Conservation (phyloP, 2,888 invertebrate genomes). For the Agrochola macilenta region DNA sequence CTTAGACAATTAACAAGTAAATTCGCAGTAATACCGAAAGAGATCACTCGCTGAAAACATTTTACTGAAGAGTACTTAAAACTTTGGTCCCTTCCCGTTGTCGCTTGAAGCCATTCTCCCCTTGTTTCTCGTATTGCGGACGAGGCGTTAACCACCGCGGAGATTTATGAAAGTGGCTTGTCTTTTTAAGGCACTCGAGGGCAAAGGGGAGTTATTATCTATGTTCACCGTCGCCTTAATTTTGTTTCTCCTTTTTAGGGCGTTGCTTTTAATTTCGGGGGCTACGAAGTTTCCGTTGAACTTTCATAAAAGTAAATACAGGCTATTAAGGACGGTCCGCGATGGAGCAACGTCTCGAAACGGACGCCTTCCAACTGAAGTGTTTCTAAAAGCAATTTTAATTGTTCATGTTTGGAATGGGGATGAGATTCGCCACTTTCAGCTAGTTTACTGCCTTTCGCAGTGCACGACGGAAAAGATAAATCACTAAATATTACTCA, state of each 20-base stretch:
- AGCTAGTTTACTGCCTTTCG: slow-evolving; percentile 60
- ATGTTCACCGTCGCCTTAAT: slow-evolving; percentile 79
- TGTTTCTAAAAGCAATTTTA: slow-evolving; percentile 71
- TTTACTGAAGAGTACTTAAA: slow-evolving; percentile 84
- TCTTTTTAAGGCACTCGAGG: slow-evolving; percentile 81
- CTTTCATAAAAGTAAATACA: slow-evolving; percentile 73
- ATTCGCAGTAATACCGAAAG: slow-evolving; percentile 78
- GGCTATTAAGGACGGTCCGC: slow-evolving; percentile 68
- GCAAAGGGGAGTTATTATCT: slow-evolving; percentile 82
- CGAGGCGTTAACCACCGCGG: slow-evolving; percentile 84
- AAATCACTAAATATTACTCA: slow-evolving; percentile 61
- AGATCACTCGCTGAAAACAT: slow-evolving; percentile 82
- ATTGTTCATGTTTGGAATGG: slow-evolving; percentile 69
- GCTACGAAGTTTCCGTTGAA: slow-evolving; percentile 71
- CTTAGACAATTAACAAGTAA: slow-evolving; percentile 79
- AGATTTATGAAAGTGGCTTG: slow-evolving; percentile 86
- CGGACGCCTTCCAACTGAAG: slow-evolving; percentile 63
- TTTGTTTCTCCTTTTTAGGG: slow-evolving; percentile 77
- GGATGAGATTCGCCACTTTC: slow-evolving; percentile 66
- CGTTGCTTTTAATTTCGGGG: slow-evolving; percentile 76
- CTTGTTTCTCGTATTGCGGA: slow-evolving; percentile 83
- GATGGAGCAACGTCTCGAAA: slow-evolving; percentile 63
- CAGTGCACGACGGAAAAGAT: slow-evolving; percentile 51
- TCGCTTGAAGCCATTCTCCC: slow-evolving; percentile 78
- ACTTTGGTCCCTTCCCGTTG: slow-evolving; percentile 79